These are phyloP conservation scores for Hyperoplus lanceolatus DNA, from an alignment of 2,797 vertebrate genomes.

Conservation along the genomic window DNA sequence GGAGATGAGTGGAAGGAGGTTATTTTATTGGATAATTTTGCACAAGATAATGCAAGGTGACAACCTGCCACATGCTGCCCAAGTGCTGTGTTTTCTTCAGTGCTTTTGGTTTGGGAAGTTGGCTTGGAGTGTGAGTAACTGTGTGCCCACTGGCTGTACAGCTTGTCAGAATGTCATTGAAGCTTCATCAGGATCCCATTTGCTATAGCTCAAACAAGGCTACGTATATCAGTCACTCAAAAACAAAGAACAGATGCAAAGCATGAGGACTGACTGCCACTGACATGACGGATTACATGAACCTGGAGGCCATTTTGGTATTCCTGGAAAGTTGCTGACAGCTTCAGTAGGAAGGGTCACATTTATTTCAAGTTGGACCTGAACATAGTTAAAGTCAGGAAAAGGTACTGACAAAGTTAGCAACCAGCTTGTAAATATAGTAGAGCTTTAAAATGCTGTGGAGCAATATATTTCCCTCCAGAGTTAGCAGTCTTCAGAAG, in stretches of 20 bases:
- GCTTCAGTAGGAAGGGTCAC: background rate
- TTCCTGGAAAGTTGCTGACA: conserved; percentile 25
- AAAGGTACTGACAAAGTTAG: no score
- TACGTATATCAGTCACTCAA: conserved; percentile 24
- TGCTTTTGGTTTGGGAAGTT: conserved; percentile 25
- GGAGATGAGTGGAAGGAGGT: conserved; percentile 8
- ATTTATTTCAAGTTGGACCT: no score
- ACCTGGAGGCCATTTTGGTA: background rate
- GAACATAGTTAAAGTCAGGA: background rate
- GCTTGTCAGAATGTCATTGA: conserved; percentile 45
- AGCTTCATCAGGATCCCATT: conserved; percentile 61
- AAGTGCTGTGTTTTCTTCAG: conserved; percentile 13
- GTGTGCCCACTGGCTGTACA: conserved; percentile 34
- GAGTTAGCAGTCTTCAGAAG: no score
- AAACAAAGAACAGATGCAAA: conserved; percentile 10
- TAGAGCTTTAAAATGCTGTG: no score
- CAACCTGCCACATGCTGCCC: conserved; percentile 33
- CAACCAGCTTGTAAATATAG: no score
- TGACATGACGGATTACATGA: conserved; percentile 42
- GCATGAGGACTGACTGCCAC: conserved; percentile 18
- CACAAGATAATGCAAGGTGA: conserved; percentile 61
- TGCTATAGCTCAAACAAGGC: conserved; percentile 39
- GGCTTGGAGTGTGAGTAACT: conserved; percentile 6
- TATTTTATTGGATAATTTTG: conserved; percentile 51
- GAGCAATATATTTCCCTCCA: background rate